phyloP scores from a whole-genome alignment of 2,797 vertebrate genomes.

The Leuciscus waleckii region DNA sequence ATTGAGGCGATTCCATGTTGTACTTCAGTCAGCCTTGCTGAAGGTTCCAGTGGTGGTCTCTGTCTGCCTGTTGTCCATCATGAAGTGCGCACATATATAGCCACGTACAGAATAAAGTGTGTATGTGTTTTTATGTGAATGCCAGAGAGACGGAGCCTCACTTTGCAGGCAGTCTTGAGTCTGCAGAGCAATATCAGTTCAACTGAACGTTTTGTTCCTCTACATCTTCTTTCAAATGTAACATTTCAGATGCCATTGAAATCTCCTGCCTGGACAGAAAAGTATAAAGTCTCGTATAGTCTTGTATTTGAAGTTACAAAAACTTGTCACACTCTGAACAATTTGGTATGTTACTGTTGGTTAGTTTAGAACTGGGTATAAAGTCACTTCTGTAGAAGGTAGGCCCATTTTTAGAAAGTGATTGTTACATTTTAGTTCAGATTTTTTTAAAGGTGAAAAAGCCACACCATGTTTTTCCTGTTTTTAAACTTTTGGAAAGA shows the following conservation, averaged over 20 bases:
- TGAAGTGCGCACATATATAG: not conserved
- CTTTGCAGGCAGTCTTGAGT: not conserved
- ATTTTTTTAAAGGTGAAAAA: not conserved
- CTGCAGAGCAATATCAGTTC: not conserved
- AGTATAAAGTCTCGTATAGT: not conserved
- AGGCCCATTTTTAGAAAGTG: not conserved
- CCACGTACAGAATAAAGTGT: not conserved
- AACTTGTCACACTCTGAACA: not conserved
- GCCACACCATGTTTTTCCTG: not conserved
- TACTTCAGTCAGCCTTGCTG: not conserved
- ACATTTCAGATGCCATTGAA: not conserved
- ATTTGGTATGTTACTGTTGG: not conserved
- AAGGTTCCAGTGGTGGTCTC: not conserved
- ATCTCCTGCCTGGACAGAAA: not conserved
- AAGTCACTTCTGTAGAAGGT: not conserved
- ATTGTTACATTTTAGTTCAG: not conserved
- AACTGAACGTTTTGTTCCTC: not conserved
- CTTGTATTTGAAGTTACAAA: not conserved
- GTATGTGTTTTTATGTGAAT: not conserved
- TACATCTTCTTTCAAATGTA: not conserved
- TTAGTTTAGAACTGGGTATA: not conserved
- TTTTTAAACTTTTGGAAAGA: not conserved
- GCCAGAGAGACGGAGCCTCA: not conserved
- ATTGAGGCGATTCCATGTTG: not conserved
- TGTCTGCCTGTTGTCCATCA: constrained; percentile 26